A percentile compares a stretch with the other conserved stretches of the same genome.
Evolutionary conservation across 1,140 invertebrate genomes (phyloP).

Genomic region (Tachypleus tridentatus): DNA sequence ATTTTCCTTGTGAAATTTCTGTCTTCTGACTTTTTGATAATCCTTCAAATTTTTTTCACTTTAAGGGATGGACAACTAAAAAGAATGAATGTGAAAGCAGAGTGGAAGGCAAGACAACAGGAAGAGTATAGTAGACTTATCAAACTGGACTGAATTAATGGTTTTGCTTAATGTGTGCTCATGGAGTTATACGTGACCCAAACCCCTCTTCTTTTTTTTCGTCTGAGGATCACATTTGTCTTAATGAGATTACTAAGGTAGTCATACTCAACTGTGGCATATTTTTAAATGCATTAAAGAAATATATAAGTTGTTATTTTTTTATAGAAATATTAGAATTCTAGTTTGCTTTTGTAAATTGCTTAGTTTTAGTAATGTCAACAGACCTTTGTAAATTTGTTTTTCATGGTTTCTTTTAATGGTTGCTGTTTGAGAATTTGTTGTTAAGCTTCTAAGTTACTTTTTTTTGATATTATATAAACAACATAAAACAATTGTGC

Average conservation of each 20-base stretch:
- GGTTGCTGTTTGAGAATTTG: too few relatives aligned
- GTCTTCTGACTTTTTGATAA: not conserved
- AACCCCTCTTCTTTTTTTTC: constrained; percentile 10
- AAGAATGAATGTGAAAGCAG: constrained; percentile 77
- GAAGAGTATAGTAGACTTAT: constrained; percentile 72
- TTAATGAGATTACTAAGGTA: constrained; percentile 10
- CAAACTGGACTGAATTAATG: constrained; percentile 31
- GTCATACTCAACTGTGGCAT: constrained; percentile 11
- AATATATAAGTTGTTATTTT: not conserved
- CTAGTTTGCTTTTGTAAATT: not conserved
- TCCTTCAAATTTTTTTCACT: constrained; percentile 25
- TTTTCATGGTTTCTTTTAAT: too few relatives aligned
- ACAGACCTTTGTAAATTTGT: too few relatives aligned
- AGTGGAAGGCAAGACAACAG: constrained; percentile 85
- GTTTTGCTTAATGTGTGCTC: constrained; percentile 9
- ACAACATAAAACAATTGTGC: too few relatives aligned
- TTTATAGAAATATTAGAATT: not conserved
- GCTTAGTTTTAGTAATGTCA: too few relatives aligned
- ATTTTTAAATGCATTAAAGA: constrained; percentile 8
- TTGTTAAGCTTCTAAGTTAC: too few relatives aligned
- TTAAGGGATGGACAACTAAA: constrained; percentile 87
- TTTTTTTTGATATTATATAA: too few relatives aligned
- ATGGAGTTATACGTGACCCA: constrained; percentile 8
- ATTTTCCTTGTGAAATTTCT: not conserved
- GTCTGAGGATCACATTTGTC: constrained; percentile 13